Base-by-base conservation (phyloP, 64 coral and sea anemone genomes). In the Orbicella faveolata region DNA sequence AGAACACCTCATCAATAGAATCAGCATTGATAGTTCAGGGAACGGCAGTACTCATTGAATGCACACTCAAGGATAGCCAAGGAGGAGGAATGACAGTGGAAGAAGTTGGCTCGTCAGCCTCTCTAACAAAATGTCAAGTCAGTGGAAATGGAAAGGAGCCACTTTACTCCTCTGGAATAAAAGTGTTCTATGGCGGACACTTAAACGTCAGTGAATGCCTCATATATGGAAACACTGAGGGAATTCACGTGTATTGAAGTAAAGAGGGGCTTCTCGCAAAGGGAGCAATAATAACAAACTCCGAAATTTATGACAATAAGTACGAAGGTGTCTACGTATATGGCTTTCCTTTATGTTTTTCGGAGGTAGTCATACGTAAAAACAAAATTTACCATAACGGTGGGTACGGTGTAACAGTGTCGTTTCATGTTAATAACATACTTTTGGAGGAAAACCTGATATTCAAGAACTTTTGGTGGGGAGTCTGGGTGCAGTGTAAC, bases 301-400 rank as follows among this genome's bases (percentile, higher is more conserved):
- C 59, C 54, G 59, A 82, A 53, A 82, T 82, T 65, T 82, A 82
- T 19, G 79, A 82, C 79, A 82, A 82, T 34, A 82, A 82, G 37
- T 82, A 64, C 34, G 79, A 82, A 25, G 79, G 79, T 37, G 15
- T 82, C 39, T 17, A 65, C 9, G 79, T 82, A 5, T 57, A 30
- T 23, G 79, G 79, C 15, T 25, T 20, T 17, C 3, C 33, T 1
- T 3, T 0, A 39, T 15, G 34, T 0, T 35, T 61, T 63, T 53
- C 4, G 30, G 30, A 18, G 0, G 79, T 65, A 6, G 15, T 36
- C 0, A 82, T 82, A 34, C 59, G 30, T 17, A 2, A 61, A 35
- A 82, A 82, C 33, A 64, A 82, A 30, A 64, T 82, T 64, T 82
- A 30, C 34, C 79, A 64, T 30, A 82, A 82, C 20, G 59, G 79